Conservation (phyloP, 2,797 vertebrate species). For the Macropus fuliginosus region DNA sequence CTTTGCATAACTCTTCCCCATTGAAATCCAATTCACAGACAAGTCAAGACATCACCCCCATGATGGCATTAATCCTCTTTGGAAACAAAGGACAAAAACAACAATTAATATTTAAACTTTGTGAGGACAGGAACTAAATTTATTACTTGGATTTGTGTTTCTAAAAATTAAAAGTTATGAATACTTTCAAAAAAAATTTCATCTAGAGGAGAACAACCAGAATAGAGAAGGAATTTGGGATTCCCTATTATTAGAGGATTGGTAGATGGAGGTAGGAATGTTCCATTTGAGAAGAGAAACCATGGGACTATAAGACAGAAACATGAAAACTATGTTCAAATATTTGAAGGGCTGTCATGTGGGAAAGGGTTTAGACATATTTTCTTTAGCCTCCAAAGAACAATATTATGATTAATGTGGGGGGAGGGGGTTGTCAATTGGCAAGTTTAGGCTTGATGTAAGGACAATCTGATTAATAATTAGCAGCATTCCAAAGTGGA, state of each 20-base stretch:
- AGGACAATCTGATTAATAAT: background rate
- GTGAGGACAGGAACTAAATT: background rate
- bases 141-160: background rate
- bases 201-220: background rate
- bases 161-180: background rate
- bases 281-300: background rate
- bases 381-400: background rate
- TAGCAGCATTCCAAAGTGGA: background rate
- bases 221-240: background rate
- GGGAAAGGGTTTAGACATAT: background rate
- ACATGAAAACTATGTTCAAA: background rate
- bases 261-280: background rate
- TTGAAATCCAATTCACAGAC: no score
- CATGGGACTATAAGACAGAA: background rate
- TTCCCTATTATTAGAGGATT: background rate
- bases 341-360: background rate
- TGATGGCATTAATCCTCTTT: no score
- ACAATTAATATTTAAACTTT: background rate
- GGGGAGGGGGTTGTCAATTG: background rate
- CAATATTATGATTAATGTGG: background rate
- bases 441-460: background rate
- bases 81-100: no score
- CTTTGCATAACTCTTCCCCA: no score
- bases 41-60: no score
- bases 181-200: background rate